Base-by-base conservation (phyloP, 2,113 vertebrate genomes). In the Perccottus glenii region DNA sequence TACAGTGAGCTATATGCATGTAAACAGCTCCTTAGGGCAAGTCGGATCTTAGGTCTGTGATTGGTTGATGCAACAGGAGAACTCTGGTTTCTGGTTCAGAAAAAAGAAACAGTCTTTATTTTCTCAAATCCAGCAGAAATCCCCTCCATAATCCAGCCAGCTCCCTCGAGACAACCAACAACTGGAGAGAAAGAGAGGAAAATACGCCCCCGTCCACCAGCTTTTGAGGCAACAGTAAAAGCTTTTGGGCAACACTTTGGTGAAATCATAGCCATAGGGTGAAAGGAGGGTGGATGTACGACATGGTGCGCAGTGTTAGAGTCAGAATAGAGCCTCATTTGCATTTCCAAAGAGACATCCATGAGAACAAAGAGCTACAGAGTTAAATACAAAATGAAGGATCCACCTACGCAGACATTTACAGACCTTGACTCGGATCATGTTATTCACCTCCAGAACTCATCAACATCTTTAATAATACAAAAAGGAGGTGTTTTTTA, bases 141-240 rank as follows among this genome's bases (percentile, higher is more conserved):
- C 82, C 83, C 48, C 73, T 73, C 49, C 33, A 64, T 87, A 88
- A 89, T 89, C 87, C 85, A 69, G n/a, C 69, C 65, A 80, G 68
- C 35, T 61, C 77, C 85, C 76, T 47, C 35, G 80, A 80, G 85
- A 82, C 84, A 75, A 82, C 63, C 65, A 78, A 61, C 65, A 56
- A 81, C 67, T 75, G 80, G 45, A 64, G 48, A 35, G 63, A 59
- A 53, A 11, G 35, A 15, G 0, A 9, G 10, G 19, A 46, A 55
- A 55, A 32, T 16, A 67, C 52, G 64, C 2, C 14, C 46, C 70
- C 84, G 71, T 84, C 88, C 84, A 87, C 80, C 70, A 46, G 56
- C 52, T 70, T 72, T 70, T 15, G 14, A 64, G 32, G 74, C 11
- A 53, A 70, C 2, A 64, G 6, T 77, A 74, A 73, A 56, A 50